Evolutionary conservation across 2,888 invertebrate species (phyloP), one percentile per base, ranked within the genome.

Genomic region (Noctua fimbriata): DNA sequence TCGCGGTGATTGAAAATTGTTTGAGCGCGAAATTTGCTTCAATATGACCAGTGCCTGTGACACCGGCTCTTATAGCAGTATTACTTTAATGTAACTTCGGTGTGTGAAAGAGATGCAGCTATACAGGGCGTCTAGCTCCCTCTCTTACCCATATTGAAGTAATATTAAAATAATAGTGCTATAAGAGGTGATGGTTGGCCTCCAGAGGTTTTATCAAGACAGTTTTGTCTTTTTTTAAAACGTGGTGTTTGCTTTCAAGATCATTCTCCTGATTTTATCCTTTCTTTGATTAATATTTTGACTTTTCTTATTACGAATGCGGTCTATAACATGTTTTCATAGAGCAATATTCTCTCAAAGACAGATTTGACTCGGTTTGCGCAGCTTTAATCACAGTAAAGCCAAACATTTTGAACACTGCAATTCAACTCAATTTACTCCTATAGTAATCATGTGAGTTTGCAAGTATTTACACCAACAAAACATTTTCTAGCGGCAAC

Each of bases 371-470:
- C 28, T 66, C 14, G 24, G 32, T 21, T 18, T 3, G 9, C 21
- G 36, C 28, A 28, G 9, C 32, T 49, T 73, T 66, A 78, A 85
- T 82, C 83, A 84, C 88, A 90, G 84, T 85, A 84, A 83, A 85
- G 55, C 52, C 16, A 82, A 79, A 83, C 70, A 82, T 65, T 86
- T 88, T 91, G 89, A 90, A 91, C 89, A 92, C 89, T 85, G 90
- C 88, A 76, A 87, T 87, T 85, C 72, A 83, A 88, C 84, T 86
- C 79, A 88, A 88, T 78, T 83, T 67, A 83, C 81, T 58, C 44
- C 69, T 52, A 49, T 47, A 36, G 5, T 63, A 77, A 55, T 63
- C 55, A 76, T 70, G 58, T 77, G 69, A 82, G 28, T 77, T 69
- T 85, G 89, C 77, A 84, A 84, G 36, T 88, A 88, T 87, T 81